Evolutionary conservation across 1,140 invertebrate species (phyloP), one percentile per base, ranked within the genome.

Genomic region (Pteromalus puparum): DNA sequence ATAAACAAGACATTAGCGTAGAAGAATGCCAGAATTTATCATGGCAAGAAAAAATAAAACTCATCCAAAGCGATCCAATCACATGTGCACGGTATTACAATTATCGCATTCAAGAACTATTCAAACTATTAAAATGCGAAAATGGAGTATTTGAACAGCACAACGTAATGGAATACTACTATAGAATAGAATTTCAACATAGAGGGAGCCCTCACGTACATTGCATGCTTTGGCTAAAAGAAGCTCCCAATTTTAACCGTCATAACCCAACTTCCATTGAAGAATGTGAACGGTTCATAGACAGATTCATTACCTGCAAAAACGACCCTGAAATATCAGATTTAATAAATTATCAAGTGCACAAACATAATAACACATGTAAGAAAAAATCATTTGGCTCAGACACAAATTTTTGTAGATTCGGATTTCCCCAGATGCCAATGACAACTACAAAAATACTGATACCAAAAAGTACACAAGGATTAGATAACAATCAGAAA

Each of bases 161-260:
- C 68, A 53, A 85, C 67, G 42, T 86, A 26, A 80, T 73, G 76
- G 85, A 90, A 81, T 87, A 81, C 81, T 91, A 89, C 80, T 89
- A 87, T 70, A 84, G 90, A 88, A 91, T 92, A 87, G 93, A 92
- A 90, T 94, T 93, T 89, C 91, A 92, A 89, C 91, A 93, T 89
- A 87, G 89, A 84, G 93, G 91, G 28, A 90, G 87, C 86, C 91
- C 87, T 78, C 90, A 89, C 84, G 81, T 87, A 13, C 90, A 91
- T 76, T 88, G 87, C 61, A 65, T 91, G 18, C 34, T 87, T 13
- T 90, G 89, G 88, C 67, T 89, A 42, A 72, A 84, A n/a, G 81
- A 88, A 78, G 86, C 87, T 65, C 90, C 88, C 34, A 42, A 48
- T 24, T 88, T 88, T 80, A 86, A 90, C 38, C 10, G 5, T 61